A percentile compares a stretch with the other conserved stretches of the same genome.
Conservation (phyloP, 2,888 invertebrate species). For the Tortricodes alternella region DNA sequence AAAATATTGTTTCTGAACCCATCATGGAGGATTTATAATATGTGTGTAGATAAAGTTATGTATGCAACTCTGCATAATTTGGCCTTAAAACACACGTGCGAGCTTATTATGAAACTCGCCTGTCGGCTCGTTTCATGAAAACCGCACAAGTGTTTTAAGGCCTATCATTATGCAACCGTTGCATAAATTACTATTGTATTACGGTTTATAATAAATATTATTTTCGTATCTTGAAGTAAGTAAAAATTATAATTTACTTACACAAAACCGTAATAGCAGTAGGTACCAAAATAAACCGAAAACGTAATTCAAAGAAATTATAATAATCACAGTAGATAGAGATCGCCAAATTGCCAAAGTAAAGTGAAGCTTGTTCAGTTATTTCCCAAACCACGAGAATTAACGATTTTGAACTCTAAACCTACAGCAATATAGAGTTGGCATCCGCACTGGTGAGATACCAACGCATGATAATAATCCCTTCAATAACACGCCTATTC, state of each 20-base stretch:
- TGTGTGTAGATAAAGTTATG: too few relatives aligned
- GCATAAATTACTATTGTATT: too few relatives aligned
- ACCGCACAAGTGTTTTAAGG: too few relatives aligned
- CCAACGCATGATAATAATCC: not conserved
- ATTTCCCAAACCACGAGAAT: not conserved
- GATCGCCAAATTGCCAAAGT: not conserved
- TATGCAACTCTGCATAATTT: too few relatives aligned
- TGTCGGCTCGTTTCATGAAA: too few relatives aligned
- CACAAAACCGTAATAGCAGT: not conserved
- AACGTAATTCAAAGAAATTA: constrained; percentile 3
- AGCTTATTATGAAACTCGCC: too few relatives aligned
- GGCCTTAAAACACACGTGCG: too few relatives aligned
- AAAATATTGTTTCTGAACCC: too few relatives aligned
- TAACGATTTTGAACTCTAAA: not conserved
- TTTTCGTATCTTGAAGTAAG: not conserved
- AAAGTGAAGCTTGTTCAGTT: not conserved
- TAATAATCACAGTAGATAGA: not conserved
- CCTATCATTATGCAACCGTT: too few relatives aligned
- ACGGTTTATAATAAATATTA: too few relatives aligned
- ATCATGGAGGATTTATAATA: too few relatives aligned
- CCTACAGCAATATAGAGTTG: not conserved
- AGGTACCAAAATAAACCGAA: not conserved
- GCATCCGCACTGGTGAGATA: not conserved
- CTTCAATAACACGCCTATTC: too few relatives aligned
- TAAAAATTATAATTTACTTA: not conserved